Base-by-base conservation (phyloP, 2,888 invertebrate species). In the Polia nebulosa region DNA sequence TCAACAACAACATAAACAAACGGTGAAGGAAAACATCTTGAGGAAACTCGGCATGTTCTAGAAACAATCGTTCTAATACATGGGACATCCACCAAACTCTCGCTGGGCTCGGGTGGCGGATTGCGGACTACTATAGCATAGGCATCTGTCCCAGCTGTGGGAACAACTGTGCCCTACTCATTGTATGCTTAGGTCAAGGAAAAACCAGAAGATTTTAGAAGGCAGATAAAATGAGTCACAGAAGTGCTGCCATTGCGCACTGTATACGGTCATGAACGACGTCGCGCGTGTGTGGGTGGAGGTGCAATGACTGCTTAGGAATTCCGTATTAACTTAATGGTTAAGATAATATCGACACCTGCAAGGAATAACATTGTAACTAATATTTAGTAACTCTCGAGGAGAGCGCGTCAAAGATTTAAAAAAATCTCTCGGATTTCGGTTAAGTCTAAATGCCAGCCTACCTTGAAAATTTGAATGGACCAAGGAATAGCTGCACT, bases 281-380 rank as follows among this genome's bases (percentile, higher is more conserved):
- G 36, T n/a, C 0, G 8, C 8, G 4, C 0, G n/a, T 5, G 2
- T 27, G 71, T 71, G 65, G 65, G 65, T 64, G 44, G 34, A 25
- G 22, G 72, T 65, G 51, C 72, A 36, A 29, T 51, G 72, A 72
- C 72, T 71, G 55, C 36, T 51, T 15, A 44, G 55, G 20, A 11
- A 49, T 51, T 55, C 44, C 15, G 27, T 1, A 45, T 60, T 29
- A 39, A 29, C 29, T 62, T 34, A 36, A 29, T 27, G 20, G 32
- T 6, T n/a, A 20, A 17, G 20, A 49, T 27, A 8, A 29, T 70
- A 27, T 27, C n/a, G n/a, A n/a, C n/a, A n/a, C n/a, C n/a, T n/a
- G n/a, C n/a, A n/a, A n/a, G n/a, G n/a, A n/a, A n/a, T n/a, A n/a
- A n/a, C n/a, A n/a, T n/a, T n/a, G n/a, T n/a, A n/a, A n/a, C n/a